These are phyloP conservation scores for Darevskia nairensis DNA, from an alignment of 2,797 vertebrate species.

Conservation along the genomic window DNA sequence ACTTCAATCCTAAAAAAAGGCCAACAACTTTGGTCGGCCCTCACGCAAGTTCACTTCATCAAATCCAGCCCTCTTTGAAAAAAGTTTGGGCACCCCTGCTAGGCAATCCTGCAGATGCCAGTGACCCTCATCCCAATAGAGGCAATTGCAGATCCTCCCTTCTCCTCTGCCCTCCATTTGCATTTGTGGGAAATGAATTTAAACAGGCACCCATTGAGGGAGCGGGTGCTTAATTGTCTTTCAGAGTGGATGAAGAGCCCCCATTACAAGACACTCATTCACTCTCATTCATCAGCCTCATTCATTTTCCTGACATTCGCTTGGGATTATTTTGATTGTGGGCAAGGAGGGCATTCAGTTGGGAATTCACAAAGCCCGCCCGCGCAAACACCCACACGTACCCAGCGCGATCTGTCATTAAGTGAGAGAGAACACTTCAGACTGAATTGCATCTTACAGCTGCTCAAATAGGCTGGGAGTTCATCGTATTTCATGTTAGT, in stretches of 20 bases:
- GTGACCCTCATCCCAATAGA: neutral
- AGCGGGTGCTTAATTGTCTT: constrained; percentile 36
- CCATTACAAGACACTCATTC: constrained; percentile 66
- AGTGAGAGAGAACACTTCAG: constrained; percentile 61
- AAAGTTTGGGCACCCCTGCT: too few species aligned
- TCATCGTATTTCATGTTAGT: constrained; percentile 48
- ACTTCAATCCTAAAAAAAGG: too few species aligned
- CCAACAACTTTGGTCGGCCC: too few species aligned
- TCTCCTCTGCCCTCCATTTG: constrained; percentile 29
- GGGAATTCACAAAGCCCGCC: constrained; percentile 48
- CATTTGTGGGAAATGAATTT: constrained; percentile 34
- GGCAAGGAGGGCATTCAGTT: constrained; percentile 33
- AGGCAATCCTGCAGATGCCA: neutral
- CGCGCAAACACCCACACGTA: constrained; percentile 42
- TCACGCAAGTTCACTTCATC: too few species aligned
- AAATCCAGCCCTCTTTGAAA: too few species aligned
- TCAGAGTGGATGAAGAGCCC: constrained; percentile 56
- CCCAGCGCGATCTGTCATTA: constrained; percentile 59
- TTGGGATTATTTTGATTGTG: constrained; percentile 46
- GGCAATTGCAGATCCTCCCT: neutral
- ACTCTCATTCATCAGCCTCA: constrained; percentile 64
- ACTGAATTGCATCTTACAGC: constrained; percentile 52
- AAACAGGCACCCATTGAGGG: constrained; percentile 38
- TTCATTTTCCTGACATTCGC: constrained; percentile 64
- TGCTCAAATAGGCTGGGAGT: constrained; percentile 57